Conservation (phyloP, 2,113 vertebrate species). For the Rhabdornis inornatus region DNA sequence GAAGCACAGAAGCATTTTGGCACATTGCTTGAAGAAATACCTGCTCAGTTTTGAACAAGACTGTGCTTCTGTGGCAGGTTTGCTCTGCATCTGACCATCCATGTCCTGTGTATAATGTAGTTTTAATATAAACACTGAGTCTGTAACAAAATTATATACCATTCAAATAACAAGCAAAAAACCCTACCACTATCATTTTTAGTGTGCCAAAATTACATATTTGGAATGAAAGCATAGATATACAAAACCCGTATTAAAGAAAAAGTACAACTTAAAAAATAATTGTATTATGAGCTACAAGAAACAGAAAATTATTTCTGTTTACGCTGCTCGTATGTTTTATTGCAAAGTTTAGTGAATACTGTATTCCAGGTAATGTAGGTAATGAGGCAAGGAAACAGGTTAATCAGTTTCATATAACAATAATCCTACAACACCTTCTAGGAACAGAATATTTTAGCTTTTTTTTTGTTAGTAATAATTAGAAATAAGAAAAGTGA, state of each 20-base stretch:
- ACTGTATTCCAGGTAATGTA: neutral
- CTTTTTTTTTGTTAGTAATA: neutral
- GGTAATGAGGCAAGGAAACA: neutral
- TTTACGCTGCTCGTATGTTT: accelerated
- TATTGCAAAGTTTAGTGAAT: neutral
- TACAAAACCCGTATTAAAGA: accelerated
- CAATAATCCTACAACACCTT: neutral
- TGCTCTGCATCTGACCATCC: neutral
- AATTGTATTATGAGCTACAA: neutral
- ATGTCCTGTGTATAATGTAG: neutral
- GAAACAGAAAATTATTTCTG: neutral
- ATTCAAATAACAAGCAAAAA: neutral
- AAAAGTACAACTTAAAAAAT: neutral
- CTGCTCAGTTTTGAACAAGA: neutral
- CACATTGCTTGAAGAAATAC: neutral
- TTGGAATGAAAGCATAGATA: neutral
- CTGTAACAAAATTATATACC: neutral
- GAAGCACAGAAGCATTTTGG: neutral
- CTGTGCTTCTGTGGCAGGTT: neutral
- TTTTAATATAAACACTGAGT: neutral
- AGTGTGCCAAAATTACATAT: neutral
- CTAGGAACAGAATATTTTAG: neutral
- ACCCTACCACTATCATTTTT: neutral
- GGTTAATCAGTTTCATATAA: neutral
- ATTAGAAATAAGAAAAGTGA: neutral